Evolutionary conservation across 2,113 vertebrate genomes (phyloP).

Genomic region (Irena cyanogastra): DNA sequence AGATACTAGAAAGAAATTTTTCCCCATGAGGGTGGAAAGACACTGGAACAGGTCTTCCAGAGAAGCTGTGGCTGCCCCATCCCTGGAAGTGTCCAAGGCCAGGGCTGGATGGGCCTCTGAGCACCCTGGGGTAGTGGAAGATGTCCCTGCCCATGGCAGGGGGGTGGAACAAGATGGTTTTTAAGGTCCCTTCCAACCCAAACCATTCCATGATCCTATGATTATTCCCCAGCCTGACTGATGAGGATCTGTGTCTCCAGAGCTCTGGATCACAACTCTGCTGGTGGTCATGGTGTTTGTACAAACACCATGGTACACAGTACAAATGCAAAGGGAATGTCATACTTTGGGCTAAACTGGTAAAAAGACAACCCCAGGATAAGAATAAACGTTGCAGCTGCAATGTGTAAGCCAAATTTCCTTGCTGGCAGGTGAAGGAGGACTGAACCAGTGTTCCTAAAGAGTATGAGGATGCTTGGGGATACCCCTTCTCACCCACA

Average conservation of each 20-base stretch:
- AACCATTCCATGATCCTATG: neutral
- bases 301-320: neutral
- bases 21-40: neutral
- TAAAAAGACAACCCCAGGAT: neutral
- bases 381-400: neutral
- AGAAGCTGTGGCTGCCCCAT: neutral
- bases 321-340: neutral
- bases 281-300: neutral
- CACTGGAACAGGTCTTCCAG: neutral
- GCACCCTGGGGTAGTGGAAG: neutral
- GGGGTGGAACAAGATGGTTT: accelerated
- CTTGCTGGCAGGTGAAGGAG: neutral
- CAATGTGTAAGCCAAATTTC: neutral
- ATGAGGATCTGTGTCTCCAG: neutral
- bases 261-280: neutral
- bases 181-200: neutral
- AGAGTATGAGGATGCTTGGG: neutral
- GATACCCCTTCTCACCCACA: neutral
- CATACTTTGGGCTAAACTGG: neutral
- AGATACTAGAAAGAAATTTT: neutral
- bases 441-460: neutral
- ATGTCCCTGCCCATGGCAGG: neutral
- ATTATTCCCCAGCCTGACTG: neutral
- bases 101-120: neutral
- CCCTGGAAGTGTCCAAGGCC: neutral